These are phyloP conservation scores for Athalia circularis DNA, from an alignment of 2,888 invertebrate species.

Conservation along the genomic window DNA sequence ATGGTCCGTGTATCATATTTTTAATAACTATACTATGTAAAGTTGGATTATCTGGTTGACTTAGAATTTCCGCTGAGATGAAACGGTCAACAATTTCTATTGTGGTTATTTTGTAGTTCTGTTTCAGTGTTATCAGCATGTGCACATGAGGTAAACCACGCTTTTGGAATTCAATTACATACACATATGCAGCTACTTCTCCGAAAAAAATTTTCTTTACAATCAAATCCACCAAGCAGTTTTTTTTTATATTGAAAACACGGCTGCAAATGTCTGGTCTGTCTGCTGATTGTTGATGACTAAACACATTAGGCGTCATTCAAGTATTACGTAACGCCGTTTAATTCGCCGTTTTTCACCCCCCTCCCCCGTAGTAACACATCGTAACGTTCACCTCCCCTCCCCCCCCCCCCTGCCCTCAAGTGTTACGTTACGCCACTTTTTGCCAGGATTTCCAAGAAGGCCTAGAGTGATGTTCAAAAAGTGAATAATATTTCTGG, in stretches of 20 bases:
- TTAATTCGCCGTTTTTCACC: too few relatives aligned
- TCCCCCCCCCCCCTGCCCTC: too few relatives aligned
- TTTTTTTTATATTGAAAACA: constrained; percentile 52
- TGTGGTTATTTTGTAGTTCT: constrained; percentile 51
- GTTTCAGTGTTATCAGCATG: constrained; percentile 52
- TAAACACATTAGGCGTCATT: constrained; percentile 31
- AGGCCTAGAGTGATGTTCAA: too few relatives aligned
- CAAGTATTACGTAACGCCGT: too few relatives aligned
- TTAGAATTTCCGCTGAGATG: constrained; percentile 65
- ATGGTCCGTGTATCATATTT: constrained; percentile 69
- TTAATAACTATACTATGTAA: constrained; percentile 63
- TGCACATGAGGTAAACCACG: constrained; percentile 54
- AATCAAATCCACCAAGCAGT: constrained; percentile 49
- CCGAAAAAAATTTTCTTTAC: constrained; percentile 50
- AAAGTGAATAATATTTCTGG: too few relatives aligned
- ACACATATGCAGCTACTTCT: constrained; percentile 49
- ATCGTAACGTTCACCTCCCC: too few relatives aligned
- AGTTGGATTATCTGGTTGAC: constrained; percentile 55
- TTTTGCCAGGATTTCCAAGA: too few relatives aligned
- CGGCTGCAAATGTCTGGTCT: constrained; percentile 53
- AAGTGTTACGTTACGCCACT: too few relatives aligned
- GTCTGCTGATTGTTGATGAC: constrained; percentile 51
- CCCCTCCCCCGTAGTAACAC: too few relatives aligned
- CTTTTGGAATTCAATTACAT: constrained; percentile 54
- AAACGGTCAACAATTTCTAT: constrained; percentile 52